Evolutionary conservation across 2,113 vertebrate genomes (phyloP).

Genomic region (Megaleporinus macrocephalus): DNA sequence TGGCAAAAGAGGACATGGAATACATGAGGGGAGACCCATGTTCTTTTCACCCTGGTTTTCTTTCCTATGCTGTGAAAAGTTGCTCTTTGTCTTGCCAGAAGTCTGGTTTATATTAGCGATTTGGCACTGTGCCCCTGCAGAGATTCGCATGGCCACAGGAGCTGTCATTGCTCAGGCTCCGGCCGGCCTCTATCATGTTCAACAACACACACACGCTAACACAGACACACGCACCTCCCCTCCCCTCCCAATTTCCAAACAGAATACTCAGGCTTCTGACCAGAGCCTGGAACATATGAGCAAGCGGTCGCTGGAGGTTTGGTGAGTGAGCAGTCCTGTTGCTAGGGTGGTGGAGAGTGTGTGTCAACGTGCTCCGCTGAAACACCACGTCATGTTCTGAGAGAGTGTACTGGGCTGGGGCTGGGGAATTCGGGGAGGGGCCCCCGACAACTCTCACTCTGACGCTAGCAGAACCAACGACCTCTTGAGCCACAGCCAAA

Average conservation of each 20-base stretch:
- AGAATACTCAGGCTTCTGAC: slow-evolving; percentile 45
- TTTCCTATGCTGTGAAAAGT: slow-evolving; percentile 55
- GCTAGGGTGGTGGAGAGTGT: slow-evolving; percentile 55
- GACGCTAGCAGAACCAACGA: slow-evolving; percentile 15
- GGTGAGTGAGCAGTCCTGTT: slow-evolving; percentile 60
- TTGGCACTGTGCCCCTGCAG: slow-evolving; percentile 61
- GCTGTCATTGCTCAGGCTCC: slow-evolving; percentile 66
- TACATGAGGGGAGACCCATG: neutral
- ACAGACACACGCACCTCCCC: slow-evolving; percentile 10
- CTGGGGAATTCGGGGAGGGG: slow-evolving; percentile 52
- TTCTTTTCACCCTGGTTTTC: slow-evolving; percentile 38
- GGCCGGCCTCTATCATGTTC: slow-evolving; percentile 42
- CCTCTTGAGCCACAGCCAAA: slow-evolving; percentile 23
- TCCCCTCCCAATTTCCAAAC: slow-evolving; percentile 43
- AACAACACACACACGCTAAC: slow-evolving; percentile 38
- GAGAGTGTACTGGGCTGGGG: slow-evolving; percentile 38
- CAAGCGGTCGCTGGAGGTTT: slow-evolving; percentile 43
- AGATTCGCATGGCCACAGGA: slow-evolving; percentile 66
- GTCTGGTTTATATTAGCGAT: slow-evolving; percentile 76
- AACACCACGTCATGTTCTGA: slow-evolving; percentile 64
- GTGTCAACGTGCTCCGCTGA: neutral
- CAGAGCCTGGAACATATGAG: slow-evolving; percentile 68
- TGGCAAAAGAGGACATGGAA: neutral
- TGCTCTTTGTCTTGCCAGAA: slow-evolving; percentile 48
- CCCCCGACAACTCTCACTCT: slow-evolving; percentile 41